Evolutionary conservation across 2,113 vertebrate genomes (phyloP).

Genomic region (human): GRCh38 chr11:34776001-34776500

Average conservation of each 20-base stretch:
- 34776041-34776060: neutral
- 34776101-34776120: neutral
- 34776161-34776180: neutral
- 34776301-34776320: neutral
- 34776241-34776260: neutral
- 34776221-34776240: neutral
- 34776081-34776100: neutral
- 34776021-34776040: neutral
- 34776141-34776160: neutral
- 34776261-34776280: neutral
- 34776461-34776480: neutral
- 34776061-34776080: neutral
- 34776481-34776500: neutral
- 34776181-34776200: neutral
- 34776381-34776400: neutral
- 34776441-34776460: neutral
- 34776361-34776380: neutral
- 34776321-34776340: neutral
- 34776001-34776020: neutral
- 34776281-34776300: neutral
- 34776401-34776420: neutral
- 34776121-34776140: neutral
- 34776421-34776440: neutral
- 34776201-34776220: neutral
- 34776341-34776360: neutral